Evolutionary conservation across 2,113 vertebrate genomes (phyloP).

Genomic region (Zapornia atra): DNA sequence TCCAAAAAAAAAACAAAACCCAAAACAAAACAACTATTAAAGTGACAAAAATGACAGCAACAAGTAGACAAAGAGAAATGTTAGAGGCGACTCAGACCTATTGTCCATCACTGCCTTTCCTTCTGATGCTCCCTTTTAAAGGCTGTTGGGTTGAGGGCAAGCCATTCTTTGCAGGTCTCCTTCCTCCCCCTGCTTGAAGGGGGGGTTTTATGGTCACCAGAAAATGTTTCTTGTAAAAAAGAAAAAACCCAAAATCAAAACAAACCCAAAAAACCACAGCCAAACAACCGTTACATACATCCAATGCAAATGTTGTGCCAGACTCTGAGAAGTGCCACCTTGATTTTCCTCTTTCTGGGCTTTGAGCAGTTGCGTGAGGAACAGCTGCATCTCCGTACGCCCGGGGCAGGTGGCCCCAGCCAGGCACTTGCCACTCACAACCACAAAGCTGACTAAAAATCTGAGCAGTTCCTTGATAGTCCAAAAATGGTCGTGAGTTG

Average conservation of each 20-base stretch:
- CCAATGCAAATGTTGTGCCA: slow-evolving; percentile 73
- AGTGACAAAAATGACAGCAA: slow-evolving; percentile 67
- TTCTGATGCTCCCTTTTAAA: slow-evolving; percentile 31
- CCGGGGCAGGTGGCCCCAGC: slow-evolving; percentile 85
- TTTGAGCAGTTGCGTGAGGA: slow-evolving; percentile 89
- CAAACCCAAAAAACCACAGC: not conserved
- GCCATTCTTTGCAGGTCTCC: not conserved
- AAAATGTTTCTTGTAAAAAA: slow-evolving; percentile 84
- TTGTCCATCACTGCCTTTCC: slow-evolving; percentile 45
- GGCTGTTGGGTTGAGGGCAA: not conserved
- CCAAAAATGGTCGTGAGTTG: not conserved
- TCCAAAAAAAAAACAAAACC: slow-evolving; percentile 1
- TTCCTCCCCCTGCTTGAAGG: not conserved
- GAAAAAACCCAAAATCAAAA: not conserved
- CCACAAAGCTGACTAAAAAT: slow-evolving; percentile 52
- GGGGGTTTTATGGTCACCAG: slow-evolving; percentile 64
- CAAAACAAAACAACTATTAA: slow-evolving; percentile 20
- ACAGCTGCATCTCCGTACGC: slow-evolving; percentile 89
- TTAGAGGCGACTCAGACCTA: slow-evolving; percentile 51
- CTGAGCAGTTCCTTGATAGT: slow-evolving; percentile 20
- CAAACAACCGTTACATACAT: slow-evolving; percentile 53
- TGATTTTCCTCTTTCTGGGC: slow-evolving; percentile 77
- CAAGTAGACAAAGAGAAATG: slow-evolving; percentile 62
- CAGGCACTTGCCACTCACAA: slow-evolving; percentile 83
- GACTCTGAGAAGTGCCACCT: slow-evolving; percentile 79